Base-by-base conservation (phyloP, 2,888 invertebrate genomes). In the Augiades crinisus region DNA sequence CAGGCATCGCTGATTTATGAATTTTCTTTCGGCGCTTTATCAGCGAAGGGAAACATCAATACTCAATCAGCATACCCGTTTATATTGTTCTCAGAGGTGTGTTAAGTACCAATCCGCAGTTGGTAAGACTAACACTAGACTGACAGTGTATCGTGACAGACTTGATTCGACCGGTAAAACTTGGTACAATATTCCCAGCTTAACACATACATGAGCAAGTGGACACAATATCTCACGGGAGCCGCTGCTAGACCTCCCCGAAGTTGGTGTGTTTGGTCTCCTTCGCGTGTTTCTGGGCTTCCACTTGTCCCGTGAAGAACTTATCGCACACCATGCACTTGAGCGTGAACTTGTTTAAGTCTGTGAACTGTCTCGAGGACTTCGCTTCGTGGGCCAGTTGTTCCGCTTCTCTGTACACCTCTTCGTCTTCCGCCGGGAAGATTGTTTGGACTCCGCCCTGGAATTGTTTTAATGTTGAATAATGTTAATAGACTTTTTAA, bases 351-450 rank as follows among this genome's bases (percentile, higher is more conserved):
- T 95, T 95, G 70, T 95, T 92, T 3, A 97, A 92, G 83, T 98
- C 97, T 0, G 98, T 98, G 77, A 93, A 98, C 80, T 98, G 98
- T 56, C 96, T 91, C 57, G 96, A 95, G 0, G 95, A 94, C 75
- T 96, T 96, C 0, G 97, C 97, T 84, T 98, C 98, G 47, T 92
- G 91, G 0, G 97, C 98, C 41, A 99, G 74, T 67, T 96, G 95
- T 63, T 95, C 93, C 0, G 98, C 98, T 80, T 96, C 95, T 47
- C 91, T 86, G 57, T 96, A 91, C 12, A 97, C 91, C 8, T 87
- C 88, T 59, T 93, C 86, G 72, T 98, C 95, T 63, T 93, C 92
- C 0, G 93, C 90, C 0, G 95, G 93, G 73, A 98, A 98, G 55
- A 96, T 92, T 2, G 97, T 97, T 79, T 94, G 94, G 36, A 91